These are phyloP conservation scores for Cosmorhoe ocellata DNA, from an alignment of 2,888 invertebrate genomes.

Conservation along the genomic window DNA sequence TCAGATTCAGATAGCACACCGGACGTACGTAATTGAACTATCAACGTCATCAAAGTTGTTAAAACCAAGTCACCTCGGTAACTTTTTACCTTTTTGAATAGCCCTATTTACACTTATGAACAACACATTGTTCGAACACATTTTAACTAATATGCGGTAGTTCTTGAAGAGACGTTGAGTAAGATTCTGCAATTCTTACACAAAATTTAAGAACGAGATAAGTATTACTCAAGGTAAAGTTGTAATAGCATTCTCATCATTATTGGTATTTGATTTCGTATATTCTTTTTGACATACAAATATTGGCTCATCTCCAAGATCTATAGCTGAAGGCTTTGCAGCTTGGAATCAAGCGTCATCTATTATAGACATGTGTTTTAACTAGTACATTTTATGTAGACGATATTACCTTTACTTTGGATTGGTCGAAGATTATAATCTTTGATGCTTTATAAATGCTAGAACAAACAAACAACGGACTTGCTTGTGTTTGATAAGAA, in stretches of 20 bases:
- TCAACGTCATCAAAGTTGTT: slow-evolving; percentile 37
- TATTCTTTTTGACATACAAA: background rate
- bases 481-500: background rate
- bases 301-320: background rate
- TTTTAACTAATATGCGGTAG: no score
- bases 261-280: slow-evolving; percentile 1
- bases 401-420: no score
- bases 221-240: background rate
- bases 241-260: background rate
- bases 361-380: no score
- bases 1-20: slow-evolving; percentile 35
- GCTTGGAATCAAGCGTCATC: no score
- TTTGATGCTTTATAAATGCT: no score
- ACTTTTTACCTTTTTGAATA: no score
- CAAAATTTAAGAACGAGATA: background rate
- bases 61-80: no score
- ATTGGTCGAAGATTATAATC: no score
- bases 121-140: no score
- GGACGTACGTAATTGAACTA: slow-evolving; percentile 49
- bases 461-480: slow-evolving; percentile 4
- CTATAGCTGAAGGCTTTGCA: background rate
- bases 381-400: no score
- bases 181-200: background rate
- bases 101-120: no score
- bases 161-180: background rate